Evolutionary conservation across 2,113 vertebrate genomes (phyloP).

Genomic region (Microcebus lehilahytsara): DNA sequence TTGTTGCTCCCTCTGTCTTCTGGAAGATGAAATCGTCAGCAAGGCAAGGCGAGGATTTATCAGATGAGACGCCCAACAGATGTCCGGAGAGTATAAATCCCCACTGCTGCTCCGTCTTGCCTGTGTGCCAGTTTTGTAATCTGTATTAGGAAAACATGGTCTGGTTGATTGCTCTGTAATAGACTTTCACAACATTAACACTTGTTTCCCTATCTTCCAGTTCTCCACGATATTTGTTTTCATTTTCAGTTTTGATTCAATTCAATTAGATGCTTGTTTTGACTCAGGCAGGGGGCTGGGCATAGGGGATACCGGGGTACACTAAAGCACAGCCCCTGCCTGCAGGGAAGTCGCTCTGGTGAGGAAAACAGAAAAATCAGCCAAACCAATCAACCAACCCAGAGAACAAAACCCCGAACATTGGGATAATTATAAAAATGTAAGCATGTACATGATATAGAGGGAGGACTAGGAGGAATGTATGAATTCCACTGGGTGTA

Average conservation of each 20-base stretch:
- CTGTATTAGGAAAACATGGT: slow-evolving; percentile 58
- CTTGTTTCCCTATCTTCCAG: slow-evolving; percentile 34
- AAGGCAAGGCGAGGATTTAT: slow-evolving; percentile 54
- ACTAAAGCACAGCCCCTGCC: not conserved
- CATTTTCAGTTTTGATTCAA: slow-evolving; percentile 65
- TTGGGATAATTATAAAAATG: not conserved
- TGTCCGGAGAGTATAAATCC: slow-evolving; percentile 57
- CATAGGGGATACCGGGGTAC: not conserved
- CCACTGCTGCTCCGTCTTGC: slow-evolving; percentile 1
- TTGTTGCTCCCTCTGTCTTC: not conserved
- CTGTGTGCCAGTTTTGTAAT: slow-evolving; percentile 49
- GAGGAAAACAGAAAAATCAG: not conserved
- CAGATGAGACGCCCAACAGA: slow-evolving; percentile 66
- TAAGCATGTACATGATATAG: not conserved
- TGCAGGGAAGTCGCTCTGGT: not conserved
- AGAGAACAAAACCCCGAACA: not conserved
- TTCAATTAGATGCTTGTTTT: slow-evolving; percentile 65
- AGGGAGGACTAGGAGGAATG: not conserved
- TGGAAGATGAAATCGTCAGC: slow-evolving; percentile 67
- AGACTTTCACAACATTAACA: slow-evolving; percentile 48
- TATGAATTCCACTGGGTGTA: not conserved
- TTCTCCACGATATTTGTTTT: slow-evolving; percentile 60
- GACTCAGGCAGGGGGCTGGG: not conserved
- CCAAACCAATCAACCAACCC: not conserved
- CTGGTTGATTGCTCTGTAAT: slow-evolving; percentile 68